Evolutionary conservation across 2,888 invertebrate genomes (phyloP).

Genomic region (Melinaea marsaeus): DNA sequence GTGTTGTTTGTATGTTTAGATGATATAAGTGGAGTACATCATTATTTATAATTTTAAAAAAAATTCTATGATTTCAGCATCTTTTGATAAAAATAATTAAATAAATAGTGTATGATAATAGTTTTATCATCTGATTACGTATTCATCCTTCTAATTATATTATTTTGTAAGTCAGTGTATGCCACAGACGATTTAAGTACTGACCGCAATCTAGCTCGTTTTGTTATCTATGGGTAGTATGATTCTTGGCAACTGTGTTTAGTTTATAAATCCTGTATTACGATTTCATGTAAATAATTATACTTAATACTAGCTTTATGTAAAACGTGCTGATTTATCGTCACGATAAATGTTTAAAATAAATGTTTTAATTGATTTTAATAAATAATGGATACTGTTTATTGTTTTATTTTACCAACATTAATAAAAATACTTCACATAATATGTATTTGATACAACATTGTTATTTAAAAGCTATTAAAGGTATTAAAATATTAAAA

Average conservation of each 20-base stretch:
- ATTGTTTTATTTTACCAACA: constrained; percentile 10
- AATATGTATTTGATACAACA: background rate
- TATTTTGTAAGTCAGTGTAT: too few relatives aligned
- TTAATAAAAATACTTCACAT: background rate
- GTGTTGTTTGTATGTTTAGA: too few relatives aligned
- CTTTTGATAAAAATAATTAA: too few relatives aligned
- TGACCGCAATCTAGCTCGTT: background rate
- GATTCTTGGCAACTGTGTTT: background rate
- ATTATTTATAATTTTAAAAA: too few relatives aligned
- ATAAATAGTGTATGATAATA: too few relatives aligned
- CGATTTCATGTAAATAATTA: constrained; percentile 21
- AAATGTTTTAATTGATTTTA: constrained; percentile 62
- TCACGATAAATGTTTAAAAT: constrained; percentile 31
- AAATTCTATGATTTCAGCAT: too few relatives aligned
- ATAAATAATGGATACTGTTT: constrained; percentile 58
- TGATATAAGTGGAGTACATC: too few relatives aligned
- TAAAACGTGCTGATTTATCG: constrained; percentile 23
- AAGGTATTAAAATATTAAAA: too few relatives aligned
- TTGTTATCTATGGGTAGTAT: background rate
- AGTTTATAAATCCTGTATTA: background rate
- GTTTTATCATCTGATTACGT: too few relatives aligned
- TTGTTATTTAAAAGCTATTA: too few relatives aligned
- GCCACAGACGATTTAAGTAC: background rate
- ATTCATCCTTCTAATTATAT: too few relatives aligned
- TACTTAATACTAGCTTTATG: constrained; percentile 13